Conservation (phyloP, 1,140 invertebrate genomes). For the Ceratina australensis region DNA sequence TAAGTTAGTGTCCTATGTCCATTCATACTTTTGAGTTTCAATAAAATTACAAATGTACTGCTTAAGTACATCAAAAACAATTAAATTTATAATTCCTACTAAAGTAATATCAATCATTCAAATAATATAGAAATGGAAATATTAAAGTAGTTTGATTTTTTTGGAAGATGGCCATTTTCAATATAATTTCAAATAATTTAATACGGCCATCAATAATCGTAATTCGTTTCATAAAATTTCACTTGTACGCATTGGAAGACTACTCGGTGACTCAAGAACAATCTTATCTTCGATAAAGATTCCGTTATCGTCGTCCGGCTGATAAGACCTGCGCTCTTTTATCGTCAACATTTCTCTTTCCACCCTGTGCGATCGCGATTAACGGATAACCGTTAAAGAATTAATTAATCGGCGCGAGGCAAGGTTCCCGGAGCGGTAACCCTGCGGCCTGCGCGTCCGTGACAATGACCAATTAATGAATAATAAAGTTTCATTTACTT, state of each 20-base stretch:
- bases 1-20: too few relatives aligned
- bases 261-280: slow-evolving; percentile 19
- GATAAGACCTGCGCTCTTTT: slow-evolving; percentile 47
- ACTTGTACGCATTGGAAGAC: slow-evolving; percentile 19
- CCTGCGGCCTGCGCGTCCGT: slow-evolving; percentile 24
- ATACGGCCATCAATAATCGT: not conserved
- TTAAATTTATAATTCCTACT: too few relatives aligned
- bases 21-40: too few relatives aligned
- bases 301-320: slow-evolving; percentile 51
- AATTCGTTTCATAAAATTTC: not conserved
- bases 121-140: too few relatives aligned
- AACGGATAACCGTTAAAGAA: slow-evolving; percentile 6
- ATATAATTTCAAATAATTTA: too few relatives aligned
- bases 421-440: slow-evolving; percentile 3
- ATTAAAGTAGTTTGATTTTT: too few relatives aligned
- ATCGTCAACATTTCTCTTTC: slow-evolving; percentile 10
- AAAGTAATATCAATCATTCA: too few relatives aligned
- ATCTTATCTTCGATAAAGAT: slow-evolving; percentile 62
- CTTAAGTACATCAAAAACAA: too few relatives aligned
- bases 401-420: slow-evolving; percentile 31
- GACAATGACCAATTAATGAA: slow-evolving; percentile 46
- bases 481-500: slow-evolving; percentile 39
- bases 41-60: too few relatives aligned
- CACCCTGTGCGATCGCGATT: not conserved
- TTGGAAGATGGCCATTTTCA: too few relatives aligned